Conservation (phyloP, 2,888 invertebrate genomes). For the Diaperis boleti region DNA sequence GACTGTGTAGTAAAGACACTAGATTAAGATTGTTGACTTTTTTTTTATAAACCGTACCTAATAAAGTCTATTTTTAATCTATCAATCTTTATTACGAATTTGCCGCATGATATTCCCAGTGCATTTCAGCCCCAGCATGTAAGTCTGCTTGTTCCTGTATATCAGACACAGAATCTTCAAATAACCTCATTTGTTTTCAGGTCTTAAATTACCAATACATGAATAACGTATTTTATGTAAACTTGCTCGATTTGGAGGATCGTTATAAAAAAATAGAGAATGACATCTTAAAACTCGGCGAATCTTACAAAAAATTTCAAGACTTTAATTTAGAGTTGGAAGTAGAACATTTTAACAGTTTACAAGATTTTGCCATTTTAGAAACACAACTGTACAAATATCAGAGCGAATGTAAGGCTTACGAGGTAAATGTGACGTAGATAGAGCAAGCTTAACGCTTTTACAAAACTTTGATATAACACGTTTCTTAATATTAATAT, state of each 20-base stretch:
- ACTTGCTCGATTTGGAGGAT: constrained; percentile 45
- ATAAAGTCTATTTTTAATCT: constrained; percentile 12
- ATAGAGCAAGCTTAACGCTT: constrained; percentile 13
- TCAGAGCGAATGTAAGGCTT: constrained; percentile 54
- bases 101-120: constrained; percentile 3
- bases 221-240: constrained; percentile 32
- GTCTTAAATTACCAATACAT: constrained; percentile 28
- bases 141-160: constrained; percentile 1
- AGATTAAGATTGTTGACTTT: constrained; percentile 1
- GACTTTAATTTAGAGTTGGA: constrained; percentile 62
- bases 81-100: constrained; percentile 3
- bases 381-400: constrained; percentile 61
- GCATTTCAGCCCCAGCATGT: constrained; percentile 14
- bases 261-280: constrained; percentile 41
- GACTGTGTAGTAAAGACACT: too few species aligned
- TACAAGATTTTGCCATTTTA: constrained; percentile 60
- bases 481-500: neutral
- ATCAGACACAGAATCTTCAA: neutral
- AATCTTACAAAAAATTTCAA: constrained; percentile 51
- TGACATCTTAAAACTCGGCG: neutral
- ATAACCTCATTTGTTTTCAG: constrained; percentile 34
- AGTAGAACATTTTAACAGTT: constrained; percentile 60
- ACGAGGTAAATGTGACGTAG: constrained; percentile 56
- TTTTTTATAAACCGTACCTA: constrained; percentile 13
- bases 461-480: constrained; percentile 25